Evolutionary conservation across 2,888 invertebrate species (phyloP).

Genomic region (Tuta absoluta): DNA sequence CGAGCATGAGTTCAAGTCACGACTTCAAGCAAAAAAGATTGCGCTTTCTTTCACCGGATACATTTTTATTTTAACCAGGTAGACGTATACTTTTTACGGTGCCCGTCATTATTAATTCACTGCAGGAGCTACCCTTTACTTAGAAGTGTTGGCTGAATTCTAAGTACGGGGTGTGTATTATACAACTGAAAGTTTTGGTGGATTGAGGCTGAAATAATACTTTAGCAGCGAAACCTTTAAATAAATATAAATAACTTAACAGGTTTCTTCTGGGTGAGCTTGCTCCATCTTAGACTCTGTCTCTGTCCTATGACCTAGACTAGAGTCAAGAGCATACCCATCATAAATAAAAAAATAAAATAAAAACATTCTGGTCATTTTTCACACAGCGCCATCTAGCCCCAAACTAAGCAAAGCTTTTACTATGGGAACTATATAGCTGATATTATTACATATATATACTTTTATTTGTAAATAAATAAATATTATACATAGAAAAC

Average conservation of each 20-base stretch:
- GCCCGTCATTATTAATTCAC: conserved; percentile 18
- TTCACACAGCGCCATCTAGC: too few species aligned
- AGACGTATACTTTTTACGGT: neutral
- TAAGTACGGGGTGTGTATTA: neutral
- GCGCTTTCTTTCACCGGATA: conserved; percentile 5
- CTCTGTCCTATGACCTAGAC: too few species aligned
- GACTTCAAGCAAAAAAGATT: neutral
- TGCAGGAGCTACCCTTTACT: conserved; percentile 25
- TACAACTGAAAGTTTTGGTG: conserved; percentile 10
- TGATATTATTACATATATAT: too few species aligned
- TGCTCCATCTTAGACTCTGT: too few species aligned
- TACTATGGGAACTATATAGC: too few species aligned
- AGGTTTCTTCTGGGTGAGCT: too few species aligned
- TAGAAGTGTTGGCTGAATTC: conserved; percentile 23
- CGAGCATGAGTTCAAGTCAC: neutral
- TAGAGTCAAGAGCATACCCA: too few species aligned
- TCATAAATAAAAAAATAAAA: too few species aligned
- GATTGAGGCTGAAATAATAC: neutral
- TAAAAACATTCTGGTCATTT: too few species aligned
- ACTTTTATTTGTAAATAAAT: too few species aligned
- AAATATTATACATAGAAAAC: too few species aligned
- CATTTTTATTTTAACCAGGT: conserved; percentile 5
- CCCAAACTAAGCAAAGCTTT: too few species aligned
- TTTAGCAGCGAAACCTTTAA: neutral
- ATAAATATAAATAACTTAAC: neutral